Conservation (phyloP, 2,113 vertebrate genomes). For the Solenodon paradoxus region DNA sequence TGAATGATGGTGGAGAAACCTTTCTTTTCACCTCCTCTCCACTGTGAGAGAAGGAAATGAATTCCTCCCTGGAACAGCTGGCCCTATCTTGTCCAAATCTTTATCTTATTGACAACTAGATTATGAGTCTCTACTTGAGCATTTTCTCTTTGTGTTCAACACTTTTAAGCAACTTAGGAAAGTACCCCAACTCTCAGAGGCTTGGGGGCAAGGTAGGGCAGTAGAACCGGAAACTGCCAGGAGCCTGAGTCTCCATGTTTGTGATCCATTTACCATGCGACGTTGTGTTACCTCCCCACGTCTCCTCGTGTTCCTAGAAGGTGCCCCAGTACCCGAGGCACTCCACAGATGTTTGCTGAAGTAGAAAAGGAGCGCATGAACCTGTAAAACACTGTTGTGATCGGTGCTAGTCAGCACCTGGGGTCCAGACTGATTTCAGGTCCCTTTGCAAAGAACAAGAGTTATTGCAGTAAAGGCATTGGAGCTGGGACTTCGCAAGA, state of each 20-base stretch:
- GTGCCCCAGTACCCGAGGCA: fast-evolving
- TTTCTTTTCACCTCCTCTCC: not conserved
- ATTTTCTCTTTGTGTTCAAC: not conserved
- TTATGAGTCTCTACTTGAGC: not conserved
- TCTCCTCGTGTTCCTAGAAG: not conserved
- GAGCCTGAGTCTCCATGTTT: too few species aligned
- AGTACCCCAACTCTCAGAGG: not conserved
- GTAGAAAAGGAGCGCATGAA: not conserved
- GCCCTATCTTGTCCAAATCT: not conserved
- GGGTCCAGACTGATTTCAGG: not conserved
- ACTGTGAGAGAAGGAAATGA: not conserved
- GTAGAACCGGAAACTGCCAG: not conserved
- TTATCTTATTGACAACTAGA: not conserved
- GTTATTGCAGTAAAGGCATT: not conserved
- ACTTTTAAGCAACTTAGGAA: not conserved
- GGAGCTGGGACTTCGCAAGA: not conserved
- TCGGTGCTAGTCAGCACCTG: not conserved
- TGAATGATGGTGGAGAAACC: not conserved
- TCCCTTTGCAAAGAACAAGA: not conserved
- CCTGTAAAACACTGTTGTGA: not conserved
- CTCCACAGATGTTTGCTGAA: not conserved
- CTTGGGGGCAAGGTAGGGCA: not conserved
- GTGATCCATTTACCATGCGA: fast-evolving
- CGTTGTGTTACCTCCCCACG: not conserved
- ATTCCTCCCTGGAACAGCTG: not conserved